Base-by-base conservation (phyloP, 2,113 vertebrate genomes). In the Aegithalos caudatus region DNA sequence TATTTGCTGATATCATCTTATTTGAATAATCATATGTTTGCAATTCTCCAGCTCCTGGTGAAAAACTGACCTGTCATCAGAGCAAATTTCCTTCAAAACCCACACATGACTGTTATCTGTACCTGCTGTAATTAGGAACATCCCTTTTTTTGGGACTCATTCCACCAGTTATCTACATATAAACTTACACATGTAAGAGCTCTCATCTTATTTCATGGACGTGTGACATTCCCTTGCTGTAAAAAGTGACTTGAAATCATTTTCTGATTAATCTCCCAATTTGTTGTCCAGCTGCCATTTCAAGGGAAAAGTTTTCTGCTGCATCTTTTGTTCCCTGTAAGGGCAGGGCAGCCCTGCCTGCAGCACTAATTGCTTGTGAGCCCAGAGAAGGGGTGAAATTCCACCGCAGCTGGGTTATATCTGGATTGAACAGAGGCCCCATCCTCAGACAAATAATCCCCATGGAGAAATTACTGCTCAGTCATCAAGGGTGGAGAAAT, bases 11-110 rank as follows among this genome's bases (percentile, higher is more conserved):
- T 88, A 86, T 8, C 56, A 86, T 64, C 82, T 89, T 50, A 88
- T 94, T 91, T 96, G 82, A 95, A 96, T 95, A 95, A 95, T 90
- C 54, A 14, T 65, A 80, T 73, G 73, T 86, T 96, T 89, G 90
- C 90, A 83, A 40, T 95, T 95, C 96, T 74, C 70, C 29, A 82
- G 50, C 87, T 92, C 50, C 74, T 67, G 67, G 48, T 92, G 83
- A 92, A 91, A 95, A 97, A 96, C 51, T 86, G 91, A 93, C 81
- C 90, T 71, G 90, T 82, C 90, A 93, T 40, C 73, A 79, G 53
- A 92, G 81, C 67, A 87, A 79, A 84, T 81, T 79, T 95, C 82
- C 91, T 91, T 79, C 72, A 45, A 81, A 93, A 40, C 62, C 47
- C 72, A 50, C 45, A 74, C 12, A 42, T 6, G 58, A 86, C 78